Conservation (phyloP, 1,140 invertebrate genomes). For the Lordiphosa clarofinis region DNA sequence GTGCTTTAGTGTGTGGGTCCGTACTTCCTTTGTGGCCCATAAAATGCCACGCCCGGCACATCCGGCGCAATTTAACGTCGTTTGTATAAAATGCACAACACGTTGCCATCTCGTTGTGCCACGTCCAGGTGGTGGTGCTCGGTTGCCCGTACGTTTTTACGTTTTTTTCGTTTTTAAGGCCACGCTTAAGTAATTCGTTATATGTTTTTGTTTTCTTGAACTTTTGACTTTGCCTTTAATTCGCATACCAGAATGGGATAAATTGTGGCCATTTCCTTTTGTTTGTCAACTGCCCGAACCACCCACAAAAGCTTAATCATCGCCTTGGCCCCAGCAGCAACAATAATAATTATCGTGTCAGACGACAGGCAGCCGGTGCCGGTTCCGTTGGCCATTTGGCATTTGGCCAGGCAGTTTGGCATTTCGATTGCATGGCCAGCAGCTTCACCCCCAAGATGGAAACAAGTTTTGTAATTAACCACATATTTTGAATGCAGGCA, state of each 20-base stretch:
- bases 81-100: constrained; percentile 27
- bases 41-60: constrained; percentile 44
- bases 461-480: background rate
- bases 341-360: constrained; percentile 48
- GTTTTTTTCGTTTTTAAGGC: constrained; percentile 14
- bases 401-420: constrained; percentile 69
- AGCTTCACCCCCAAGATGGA: background rate
- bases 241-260: constrained; percentile 45
- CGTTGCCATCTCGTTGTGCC: constrained; percentile 1
- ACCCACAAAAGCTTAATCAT: constrained; percentile 23
- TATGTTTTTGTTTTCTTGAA: constrained; percentile 46
- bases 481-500: background rate
- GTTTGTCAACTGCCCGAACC: constrained; percentile 54
- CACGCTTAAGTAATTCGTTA: constrained; percentile 46
- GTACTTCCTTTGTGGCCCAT: constrained; percentile 26
- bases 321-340: constrained; percentile 33
- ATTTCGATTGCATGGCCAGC: constrained; percentile 62
- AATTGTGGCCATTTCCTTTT: constrained; percentile 71
- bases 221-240: constrained; percentile 47
- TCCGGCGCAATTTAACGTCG: constrained; percentile 49
- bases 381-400: constrained; percentile 57
- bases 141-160: no score
- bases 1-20: background rate
- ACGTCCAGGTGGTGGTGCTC: background rate
- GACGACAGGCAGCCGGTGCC: constrained; percentile 6